Base-by-base conservation (phyloP, 1,140 invertebrate species). In the Drosophila ficusphila region DNA sequence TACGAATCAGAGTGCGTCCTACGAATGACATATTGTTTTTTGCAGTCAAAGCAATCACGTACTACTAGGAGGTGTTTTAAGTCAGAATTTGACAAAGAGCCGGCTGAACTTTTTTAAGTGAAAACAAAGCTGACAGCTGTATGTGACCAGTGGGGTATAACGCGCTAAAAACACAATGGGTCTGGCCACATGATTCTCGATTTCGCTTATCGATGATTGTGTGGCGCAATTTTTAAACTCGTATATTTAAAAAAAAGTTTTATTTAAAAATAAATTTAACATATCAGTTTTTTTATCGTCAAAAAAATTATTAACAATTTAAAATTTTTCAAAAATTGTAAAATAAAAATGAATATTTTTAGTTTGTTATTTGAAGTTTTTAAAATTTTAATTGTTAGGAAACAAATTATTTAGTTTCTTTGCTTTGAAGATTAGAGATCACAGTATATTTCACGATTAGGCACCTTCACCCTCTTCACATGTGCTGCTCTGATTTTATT, bases 21-120 rank as follows among this genome's bases (percentile, higher is more conserved):
- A 90, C 44, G 23, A 90, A 90, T 23, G 89, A 90, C 89, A 90
- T 90, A 16, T 49, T 68, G 36, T 19, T 12, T 14, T 9, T 23
- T 51, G 3, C 9, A 47, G 29, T 70, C 27, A 19, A 21, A 39
- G 12, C 27, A 36, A 31, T 62, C 9, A 36, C 9, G 9, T 33
- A 31, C 8, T 9, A 1, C 29, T 16, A 33, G 31, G n/a, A 4
- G 3, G n/a, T 57, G n/a, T 23, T 1, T 16, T 11, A 71, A 60
- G 23, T 70, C 11, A 9, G 18, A 36, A 41, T 41, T 39, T 0
- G n/a, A 12, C 18, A 8, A 23, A 2, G 42, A 51, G 38, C 53
- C 27, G 41, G 47, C 27, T 14, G 6, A 44, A 33, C 27, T 62
- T 27, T 48, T 46, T n/a, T 39, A 47, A 54, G 41, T 23, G 21